Conservation (phyloP, 1,140 invertebrate species). For the Tetramorium simillimum region DNA sequence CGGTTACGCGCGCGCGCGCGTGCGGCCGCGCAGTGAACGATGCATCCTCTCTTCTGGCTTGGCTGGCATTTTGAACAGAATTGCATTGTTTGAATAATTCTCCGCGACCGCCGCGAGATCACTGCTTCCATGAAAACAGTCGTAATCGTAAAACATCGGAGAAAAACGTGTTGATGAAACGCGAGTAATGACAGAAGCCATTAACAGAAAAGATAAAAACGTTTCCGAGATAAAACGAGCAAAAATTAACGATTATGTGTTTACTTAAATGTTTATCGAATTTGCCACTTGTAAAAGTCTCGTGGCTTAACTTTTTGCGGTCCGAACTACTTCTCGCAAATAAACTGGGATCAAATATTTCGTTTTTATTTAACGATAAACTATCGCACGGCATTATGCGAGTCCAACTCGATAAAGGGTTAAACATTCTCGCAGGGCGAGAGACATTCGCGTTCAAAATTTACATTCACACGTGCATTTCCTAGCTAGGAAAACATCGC, state of each 20-base stretch:
- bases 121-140: neutral
- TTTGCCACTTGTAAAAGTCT: neutral
- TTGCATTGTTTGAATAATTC: conserved; percentile 25
- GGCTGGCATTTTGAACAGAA: neutral
- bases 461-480: neutral
- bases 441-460: neutral
- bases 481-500: neutral
- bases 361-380: neutral
- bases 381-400: neutral
- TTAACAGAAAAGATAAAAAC: neutral
- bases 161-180: neutral
- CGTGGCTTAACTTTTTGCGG: neutral
- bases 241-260: neutral
- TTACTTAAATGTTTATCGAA: neutral
- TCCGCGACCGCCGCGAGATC: neutral
- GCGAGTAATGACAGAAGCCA: neutral
- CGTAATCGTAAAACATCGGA: neutral
- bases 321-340: neutral
- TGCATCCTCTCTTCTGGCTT: neutral
- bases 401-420: neutral
- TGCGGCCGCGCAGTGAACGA: neutral
- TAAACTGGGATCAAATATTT: neutral
- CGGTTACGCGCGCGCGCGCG: neutral
- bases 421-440: no score
- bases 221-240: neutral